phyloP scores from a whole-genome alignment of 2,888 invertebrate species.

The Limnephilus rhombicus region DNA sequence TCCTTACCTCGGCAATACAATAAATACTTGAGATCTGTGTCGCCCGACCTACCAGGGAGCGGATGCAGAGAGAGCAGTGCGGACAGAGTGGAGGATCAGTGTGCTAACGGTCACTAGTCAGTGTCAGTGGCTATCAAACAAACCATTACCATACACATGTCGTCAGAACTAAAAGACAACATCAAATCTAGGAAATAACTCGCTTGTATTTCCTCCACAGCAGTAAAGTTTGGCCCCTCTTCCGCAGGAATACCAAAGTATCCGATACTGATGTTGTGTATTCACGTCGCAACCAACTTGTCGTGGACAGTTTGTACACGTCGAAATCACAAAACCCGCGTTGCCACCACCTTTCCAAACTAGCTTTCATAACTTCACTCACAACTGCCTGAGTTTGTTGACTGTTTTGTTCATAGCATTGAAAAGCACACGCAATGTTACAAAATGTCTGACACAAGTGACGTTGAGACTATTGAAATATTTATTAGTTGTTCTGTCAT shows the following conservation, averaged over 20 bases:
- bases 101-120: not conserved
- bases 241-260: not conserved
- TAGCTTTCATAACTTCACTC: too few species aligned
- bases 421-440: too few species aligned
- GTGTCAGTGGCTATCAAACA: not conserved
- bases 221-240: not conserved
- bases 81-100: not conserved
- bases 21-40: constrained; percentile 34
- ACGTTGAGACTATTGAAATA: too few species aligned
- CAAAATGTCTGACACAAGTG: too few species aligned
- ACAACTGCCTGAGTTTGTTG: too few species aligned
- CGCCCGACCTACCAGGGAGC: not conserved
- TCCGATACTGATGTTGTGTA: too few species aligned
- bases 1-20: constrained; percentile 12
- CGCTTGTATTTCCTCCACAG: not conserved
- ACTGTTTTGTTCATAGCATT: too few species aligned
- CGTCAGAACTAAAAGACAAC: constrained; percentile 5
- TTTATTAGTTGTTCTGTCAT: too few species aligned
- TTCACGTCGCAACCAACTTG: too few species aligned
- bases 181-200: constrained; percentile 10
- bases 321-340: too few species aligned
- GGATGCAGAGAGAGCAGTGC: not conserved
- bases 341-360: too few species aligned
- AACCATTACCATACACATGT: not conserved
- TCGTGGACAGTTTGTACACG: too few species aligned